A percentile compares a stretch with the other conserved stretches of the same genome.
These are phyloP conservation scores for Tipula lateralis DNA, from an alignment of 2,888 invertebrate genomes.

Conservation along the genomic window DNA sequence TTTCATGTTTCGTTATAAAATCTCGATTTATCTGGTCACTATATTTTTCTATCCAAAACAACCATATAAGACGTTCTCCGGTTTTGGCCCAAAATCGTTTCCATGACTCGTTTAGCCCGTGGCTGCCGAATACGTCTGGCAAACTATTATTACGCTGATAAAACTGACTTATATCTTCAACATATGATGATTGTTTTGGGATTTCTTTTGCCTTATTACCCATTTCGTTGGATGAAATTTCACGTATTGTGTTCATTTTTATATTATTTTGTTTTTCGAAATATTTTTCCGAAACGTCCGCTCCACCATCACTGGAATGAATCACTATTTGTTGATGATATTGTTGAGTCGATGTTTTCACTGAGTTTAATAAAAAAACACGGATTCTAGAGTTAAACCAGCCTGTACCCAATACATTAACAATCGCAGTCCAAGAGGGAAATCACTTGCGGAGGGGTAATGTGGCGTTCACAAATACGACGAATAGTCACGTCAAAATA, in stretches of 20 bases:
- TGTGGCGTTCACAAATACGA: no score
- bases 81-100: slow-evolving; percentile 59
- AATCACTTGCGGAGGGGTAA: no score
- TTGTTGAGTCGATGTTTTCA: slow-evolving; percentile 7
- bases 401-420: no score
- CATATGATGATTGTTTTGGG: not conserved
- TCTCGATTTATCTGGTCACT: slow-evolving; percentile 69
- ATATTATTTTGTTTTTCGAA: slow-evolving; percentile 30
- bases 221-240: not conserved
- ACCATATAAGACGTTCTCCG: slow-evolving; percentile 69
- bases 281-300: slow-evolving; percentile 35
- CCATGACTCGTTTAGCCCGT: slow-evolving; percentile 45
- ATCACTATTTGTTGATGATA: slow-evolving; percentile 29
- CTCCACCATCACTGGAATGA: slow-evolving; percentile 35
- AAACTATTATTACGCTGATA: slow-evolving; percentile 34
- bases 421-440: no score
- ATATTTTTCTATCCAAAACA: slow-evolving; percentile 72
- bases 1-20: slow-evolving; percentile 44
- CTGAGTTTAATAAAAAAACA: no score
- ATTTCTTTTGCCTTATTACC: not conserved
- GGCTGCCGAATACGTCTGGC: slow-evolving; percentile 32
- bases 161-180: slow-evolving; percentile 12
- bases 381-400: no score
- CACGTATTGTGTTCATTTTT: slow-evolving; percentile 27
- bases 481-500: no score